A percentile compares a stretch with the other conserved stretches of the same genome.
These are phyloP conservation scores for Eolophus roseicapilla DNA, from an alignment of 2,113 vertebrate genomes.

Conservation along the genomic window DNA sequence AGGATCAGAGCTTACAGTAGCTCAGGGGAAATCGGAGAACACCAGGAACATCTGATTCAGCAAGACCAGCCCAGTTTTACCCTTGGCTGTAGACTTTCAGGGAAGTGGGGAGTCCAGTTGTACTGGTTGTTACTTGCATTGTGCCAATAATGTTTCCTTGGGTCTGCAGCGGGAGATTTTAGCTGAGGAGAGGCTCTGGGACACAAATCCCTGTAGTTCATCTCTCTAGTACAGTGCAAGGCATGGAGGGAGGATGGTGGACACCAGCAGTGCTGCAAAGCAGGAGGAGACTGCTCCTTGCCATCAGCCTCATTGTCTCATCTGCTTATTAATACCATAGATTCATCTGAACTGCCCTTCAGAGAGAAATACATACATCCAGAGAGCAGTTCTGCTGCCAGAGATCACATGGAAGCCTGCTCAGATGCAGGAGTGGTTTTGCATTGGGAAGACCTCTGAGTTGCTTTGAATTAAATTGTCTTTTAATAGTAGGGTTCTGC, in stretches of 20 bases:
- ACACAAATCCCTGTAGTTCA: fast-evolving
- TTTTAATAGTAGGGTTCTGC: background rate
- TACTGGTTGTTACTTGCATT: background rate
- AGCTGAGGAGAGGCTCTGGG: background rate
- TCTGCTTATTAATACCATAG: background rate
- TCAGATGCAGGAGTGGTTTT: background rate
- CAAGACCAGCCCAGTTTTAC: background rate
- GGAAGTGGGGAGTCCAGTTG: background rate
- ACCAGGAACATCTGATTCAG: background rate
- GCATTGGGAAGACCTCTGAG: background rate
- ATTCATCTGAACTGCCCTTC: background rate
- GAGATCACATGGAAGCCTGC: background rate
- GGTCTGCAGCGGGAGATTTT: background rate
- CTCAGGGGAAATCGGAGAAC: background rate
- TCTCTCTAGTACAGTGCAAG: background rate
- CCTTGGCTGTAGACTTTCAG: background rate
- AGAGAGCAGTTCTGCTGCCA: background rate
- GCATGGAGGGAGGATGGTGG: background rate
- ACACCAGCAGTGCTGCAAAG: background rate
- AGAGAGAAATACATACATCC: background rate
- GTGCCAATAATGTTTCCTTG: background rate
- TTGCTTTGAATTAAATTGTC: constrained; percentile 5
- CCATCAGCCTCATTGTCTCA: background rate
- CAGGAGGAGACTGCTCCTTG: background rate
- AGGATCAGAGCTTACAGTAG: background rate